Conservation (phyloP, 2,888 invertebrate genomes). For the Steinernema carpocapsae region DNA sequence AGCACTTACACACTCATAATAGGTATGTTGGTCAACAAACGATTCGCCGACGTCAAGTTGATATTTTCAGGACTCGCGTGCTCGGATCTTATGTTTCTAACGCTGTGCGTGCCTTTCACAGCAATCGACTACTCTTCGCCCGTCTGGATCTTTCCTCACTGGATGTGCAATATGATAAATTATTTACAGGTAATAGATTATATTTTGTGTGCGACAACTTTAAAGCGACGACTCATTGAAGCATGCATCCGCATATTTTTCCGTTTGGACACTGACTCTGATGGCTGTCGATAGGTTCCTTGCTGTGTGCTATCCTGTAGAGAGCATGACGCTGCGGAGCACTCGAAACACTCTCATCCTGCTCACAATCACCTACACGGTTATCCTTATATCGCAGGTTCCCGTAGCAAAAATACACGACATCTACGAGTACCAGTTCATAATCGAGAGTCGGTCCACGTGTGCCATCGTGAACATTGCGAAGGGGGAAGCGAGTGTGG, state of each 20-base stretch:
- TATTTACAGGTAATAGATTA: constrained; percentile 74
- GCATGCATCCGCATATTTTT: constrained; percentile 88
- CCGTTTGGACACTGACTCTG: constrained; percentile 88
- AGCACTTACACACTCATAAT: constrained; percentile 90
- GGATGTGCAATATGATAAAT: constrained; percentile 88
- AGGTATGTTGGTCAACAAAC: constrained; percentile 44
- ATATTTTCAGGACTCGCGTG: constrained; percentile 59
- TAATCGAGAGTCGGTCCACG: constrained; percentile 60
- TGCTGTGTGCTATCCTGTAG: constrained; percentile 90
- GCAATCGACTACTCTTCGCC: constrained; percentile 86
- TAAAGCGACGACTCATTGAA: constrained; percentile 42
- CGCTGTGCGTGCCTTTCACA: constrained; percentile 92
- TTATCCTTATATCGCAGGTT: constrained; percentile 63
- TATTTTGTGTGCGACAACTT: constrained; percentile 1
- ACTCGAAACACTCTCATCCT: constrained; percentile 60
- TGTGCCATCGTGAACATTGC: constrained; percentile 65
- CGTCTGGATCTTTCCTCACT: constrained; percentile 87
- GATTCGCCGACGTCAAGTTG: not conserved
- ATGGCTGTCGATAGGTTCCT: constrained; percentile 89
- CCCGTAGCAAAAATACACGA: constrained; percentile 46
- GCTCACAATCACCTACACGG: constrained; percentile 53
- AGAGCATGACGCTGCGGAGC: constrained; percentile 59
- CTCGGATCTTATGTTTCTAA: constrained; percentile 85
- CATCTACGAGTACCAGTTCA: constrained; percentile 58
- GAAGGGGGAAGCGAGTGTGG: constrained; percentile 51